Base-by-base conservation (phyloP, 2,888 invertebrate genomes). In the Ernsta delagoae region DNA sequence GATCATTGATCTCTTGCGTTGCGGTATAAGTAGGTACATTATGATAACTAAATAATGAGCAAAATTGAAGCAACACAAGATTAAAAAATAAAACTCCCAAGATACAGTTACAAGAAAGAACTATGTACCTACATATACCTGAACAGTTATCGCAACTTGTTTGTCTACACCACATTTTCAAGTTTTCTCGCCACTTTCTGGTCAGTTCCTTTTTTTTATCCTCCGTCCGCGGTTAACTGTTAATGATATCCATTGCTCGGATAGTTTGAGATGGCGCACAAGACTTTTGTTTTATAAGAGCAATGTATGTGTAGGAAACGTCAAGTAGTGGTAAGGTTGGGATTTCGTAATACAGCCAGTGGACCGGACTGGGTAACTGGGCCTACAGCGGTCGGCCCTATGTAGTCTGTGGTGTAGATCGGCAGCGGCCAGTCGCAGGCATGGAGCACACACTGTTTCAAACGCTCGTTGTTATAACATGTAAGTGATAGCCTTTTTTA, bases 401-500 rank as follows among this genome's bases (percentile, higher is more conserved):
- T 62, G 36, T 70, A 66, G 70, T 57, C 59, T 67, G 56, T 70
- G 59, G 65, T 59, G 75, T 82, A 84, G 77, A 79, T 72, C 74
- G 79, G 75, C 74, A 74, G 75, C 73, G 77, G 77, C 75, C 79
- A 76, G 77, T 80, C 78, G 81, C 45, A n/a, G 45, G 76, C 79
- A 90, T 90, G 90, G 85, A 83, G 83, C 80, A 83, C 87, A 84
- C 71, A 74, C 70, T 72, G 31, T 43, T 56, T 61, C 36, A 31
- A 61, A 61, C 79, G 84, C 85, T 91, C 90, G 79, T 88, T 84
- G 83, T 89, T 88, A 77, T 90, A 88, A 86, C 89, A 79, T 78
- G 92, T 92, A 77, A 92, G 92, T 90, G 76, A 71, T 59, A 70
- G 65, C 50, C 45, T 67, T 43, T 50, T 59, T 11, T 41, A 1